Evolutionary conservation across 1,140 invertebrate species (phyloP), one percentile per base, ranked within the genome.

Genomic region (Portunus trituberculatus): DNA sequence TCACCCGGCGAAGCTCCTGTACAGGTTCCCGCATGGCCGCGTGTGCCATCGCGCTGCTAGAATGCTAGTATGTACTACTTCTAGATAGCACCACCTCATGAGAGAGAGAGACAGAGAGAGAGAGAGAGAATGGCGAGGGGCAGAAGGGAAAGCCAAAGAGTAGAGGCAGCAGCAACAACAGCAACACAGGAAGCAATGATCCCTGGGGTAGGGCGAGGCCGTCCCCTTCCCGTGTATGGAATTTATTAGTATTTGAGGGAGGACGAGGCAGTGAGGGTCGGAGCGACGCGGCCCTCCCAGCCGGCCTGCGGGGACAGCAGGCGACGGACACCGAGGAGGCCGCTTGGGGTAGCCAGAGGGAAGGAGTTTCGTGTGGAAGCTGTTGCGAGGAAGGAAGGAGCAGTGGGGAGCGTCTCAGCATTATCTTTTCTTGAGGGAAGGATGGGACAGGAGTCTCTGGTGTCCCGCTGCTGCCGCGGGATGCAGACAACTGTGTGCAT

Each of bases 201-300:
- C 67, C 67, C 67, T n/a, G 67, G 67, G 86, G 45, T 39, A 88
- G 28, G 45, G 86, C 31, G 86, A 88, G 86, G 45, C 32, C 86
- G 45, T 46, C 86, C 86, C 86, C 86, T 88, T 46, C 86, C 86
- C 86, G 86, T 88, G 86, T 88, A 88, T 39, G 86, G 86, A 88
- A 88, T 88, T 88, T 88, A 88, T 88, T 88, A 88, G 86, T 88
- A 88, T 88, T 88, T 88, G 86, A 88, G 86, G 86, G 86, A 88
- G 86, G 86, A 88, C 29, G 29, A 88, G 86, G 31, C 45, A 46
- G 86, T 46, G 86, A 88, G 45, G 86, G 86, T 88, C 31, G 31
- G 86, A 45, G 86, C 29, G 31, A 46, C 32, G 32, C 45, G 16
- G 32, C 31, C 45, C 31, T 29, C 86, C 45, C 29, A 25, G 31